A percentile compares a stretch with the other conserved stretches of the same genome.
phyloP scores from a whole-genome alignment of 1,140 invertebrate species.

The Colletes gigas region DNA sequence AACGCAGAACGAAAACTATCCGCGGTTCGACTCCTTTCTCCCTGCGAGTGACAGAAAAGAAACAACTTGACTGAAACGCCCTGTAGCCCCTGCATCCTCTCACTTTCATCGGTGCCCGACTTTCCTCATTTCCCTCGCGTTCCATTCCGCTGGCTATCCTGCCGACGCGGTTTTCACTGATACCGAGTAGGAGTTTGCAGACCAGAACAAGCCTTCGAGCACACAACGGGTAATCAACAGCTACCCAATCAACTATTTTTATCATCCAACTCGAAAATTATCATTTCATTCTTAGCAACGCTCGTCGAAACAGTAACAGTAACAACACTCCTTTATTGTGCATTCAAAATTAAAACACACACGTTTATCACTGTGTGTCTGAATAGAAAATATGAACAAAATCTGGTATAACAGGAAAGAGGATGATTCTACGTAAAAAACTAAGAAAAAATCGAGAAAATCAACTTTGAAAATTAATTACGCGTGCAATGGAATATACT shows the following conservation, averaged over 20 bases:
- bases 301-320: no score
- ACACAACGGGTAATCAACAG: slow-evolving; percentile 41
- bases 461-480: no score
- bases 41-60: slow-evolving; percentile 33
- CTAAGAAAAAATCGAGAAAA: no score
- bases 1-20: slow-evolving; percentile 1
- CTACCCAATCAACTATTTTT: background rate
- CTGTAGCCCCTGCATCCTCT: slow-evolving; percentile 65
- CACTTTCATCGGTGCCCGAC: slow-evolving; percentile 70
- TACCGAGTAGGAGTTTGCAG: slow-evolving; percentile 59
- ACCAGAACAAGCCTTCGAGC: slow-evolving; percentile 28
- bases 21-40: slow-evolving; percentile 51
- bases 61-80: slow-evolving; percentile 45
- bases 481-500: no score
- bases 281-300: no score
- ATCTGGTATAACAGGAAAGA: no score
- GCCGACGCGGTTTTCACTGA: slow-evolving; percentile 64
- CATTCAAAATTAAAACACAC: no score
- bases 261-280: no score
- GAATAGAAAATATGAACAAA: no score
- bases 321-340: no score
- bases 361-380: no score
- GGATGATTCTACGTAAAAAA: no score
- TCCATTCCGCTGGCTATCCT: slow-evolving; percentile 61
- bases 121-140: slow-evolving; percentile 71